Evolutionary conservation across 1,140 invertebrate species (phyloP).

Genomic region (Ylistrum balloti): DNA sequence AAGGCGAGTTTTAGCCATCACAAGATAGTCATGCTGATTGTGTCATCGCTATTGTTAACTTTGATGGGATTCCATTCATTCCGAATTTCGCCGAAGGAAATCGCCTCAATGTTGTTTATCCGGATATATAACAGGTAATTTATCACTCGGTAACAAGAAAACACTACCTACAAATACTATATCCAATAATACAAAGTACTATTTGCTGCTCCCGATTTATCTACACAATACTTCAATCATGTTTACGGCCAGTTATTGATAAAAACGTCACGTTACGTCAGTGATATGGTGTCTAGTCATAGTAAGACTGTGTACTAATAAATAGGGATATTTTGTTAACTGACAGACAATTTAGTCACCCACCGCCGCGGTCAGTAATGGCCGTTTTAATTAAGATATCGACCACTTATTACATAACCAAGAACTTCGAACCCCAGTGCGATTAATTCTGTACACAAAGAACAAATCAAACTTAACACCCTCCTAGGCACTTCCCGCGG

Average conservation of each 20-base stretch:
- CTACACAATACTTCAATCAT: conserved; percentile 17
- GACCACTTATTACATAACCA: neutral
- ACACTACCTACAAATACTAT: neutral
- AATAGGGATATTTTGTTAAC: conserved; percentile 20
- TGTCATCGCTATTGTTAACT: conserved; percentile 9
- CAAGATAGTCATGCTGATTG: neutral
- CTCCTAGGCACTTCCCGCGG: neutral
- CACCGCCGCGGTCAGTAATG: neutral
- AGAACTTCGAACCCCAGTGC: neutral
- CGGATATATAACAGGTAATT: neutral
- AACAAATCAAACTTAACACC: neutral
- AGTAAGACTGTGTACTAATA: neutral
- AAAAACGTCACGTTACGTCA: neutral
- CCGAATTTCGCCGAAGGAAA: neutral
- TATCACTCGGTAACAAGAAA: neutral
- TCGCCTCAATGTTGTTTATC: conserved; percentile 6
- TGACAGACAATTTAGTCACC: conserved; percentile 22
- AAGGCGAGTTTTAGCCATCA: neutral
- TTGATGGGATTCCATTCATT: neutral
- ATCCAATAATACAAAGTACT: neutral
- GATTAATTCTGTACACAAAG: neutral
- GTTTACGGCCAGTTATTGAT: neutral
- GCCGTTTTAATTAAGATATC: neutral
- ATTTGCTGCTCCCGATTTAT: neutral
- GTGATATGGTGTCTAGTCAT: neutral